A percentile compares a stretch with the other conserved stretches of the same genome.
These are phyloP conservation scores for Pogonophryne albipinna DNA, from an alignment of 2,797 vertebrate genomes.

Conservation along the genomic window DNA sequence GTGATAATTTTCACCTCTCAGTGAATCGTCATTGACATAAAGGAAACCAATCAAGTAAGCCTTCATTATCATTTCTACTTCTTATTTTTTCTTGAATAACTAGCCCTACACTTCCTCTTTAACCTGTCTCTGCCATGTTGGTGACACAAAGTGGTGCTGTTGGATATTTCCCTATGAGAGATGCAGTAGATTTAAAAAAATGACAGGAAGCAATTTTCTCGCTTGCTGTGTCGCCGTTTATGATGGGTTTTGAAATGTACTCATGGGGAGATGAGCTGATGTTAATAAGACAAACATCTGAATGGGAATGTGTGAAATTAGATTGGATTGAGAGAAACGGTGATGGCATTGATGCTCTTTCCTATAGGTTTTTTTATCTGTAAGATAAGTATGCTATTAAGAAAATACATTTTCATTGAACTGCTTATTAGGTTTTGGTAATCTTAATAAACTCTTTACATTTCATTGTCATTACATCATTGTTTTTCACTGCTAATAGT, in stretches of 20 bases:
- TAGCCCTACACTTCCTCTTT: constrained; percentile 5
- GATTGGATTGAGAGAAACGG: constrained; percentile 44
- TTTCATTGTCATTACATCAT: background rate
- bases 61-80: background rate
- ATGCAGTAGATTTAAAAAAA: constrained; percentile 62
- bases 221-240: constrained; percentile 50
- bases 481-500: background rate
- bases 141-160: constrained; percentile 37
- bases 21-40: background rate
- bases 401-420: background rate
- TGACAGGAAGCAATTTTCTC: constrained; percentile 65
- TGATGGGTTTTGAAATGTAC: constrained; percentile 59
- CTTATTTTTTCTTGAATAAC: background rate
- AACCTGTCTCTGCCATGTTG: constrained; percentile 20
- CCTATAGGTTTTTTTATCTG: constrained; percentile 6
- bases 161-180: constrained; percentile 58
- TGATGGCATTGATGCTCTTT: constrained; percentile 30
- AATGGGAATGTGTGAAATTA: constrained; percentile 68
- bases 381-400: background rate
- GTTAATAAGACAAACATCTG: constrained; percentile 63
- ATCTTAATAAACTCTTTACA: background rate
- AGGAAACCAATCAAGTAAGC: background rate
- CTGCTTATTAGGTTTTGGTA: background rate
- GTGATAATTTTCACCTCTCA: background rate
- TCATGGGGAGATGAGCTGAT: constrained; percentile 54